These are phyloP conservation scores for Peromyscus nudipes DNA, from an alignment of 2,797 vertebrate genomes.

Conservation along the genomic window DNA sequence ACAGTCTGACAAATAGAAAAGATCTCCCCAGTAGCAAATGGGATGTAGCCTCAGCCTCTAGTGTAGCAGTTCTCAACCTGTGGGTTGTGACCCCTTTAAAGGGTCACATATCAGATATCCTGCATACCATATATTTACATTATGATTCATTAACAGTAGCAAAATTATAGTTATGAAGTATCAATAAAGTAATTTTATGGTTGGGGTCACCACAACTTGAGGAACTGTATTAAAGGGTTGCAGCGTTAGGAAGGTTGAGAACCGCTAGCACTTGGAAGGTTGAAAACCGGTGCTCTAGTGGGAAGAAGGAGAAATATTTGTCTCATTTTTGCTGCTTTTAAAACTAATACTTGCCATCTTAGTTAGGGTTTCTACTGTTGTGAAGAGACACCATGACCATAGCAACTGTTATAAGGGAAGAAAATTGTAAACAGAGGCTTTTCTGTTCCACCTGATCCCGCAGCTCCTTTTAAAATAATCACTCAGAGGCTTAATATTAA, in stretches of 20 bases:
- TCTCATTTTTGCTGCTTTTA: slow-evolving; percentile 56
- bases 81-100: not conserved
- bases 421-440: too few relatives aligned
- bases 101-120: not conserved
- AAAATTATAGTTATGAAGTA: not conserved
- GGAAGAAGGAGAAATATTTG: not conserved
- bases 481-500: too few relatives aligned
- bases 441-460: too few relatives aligned
- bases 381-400: not conserved
- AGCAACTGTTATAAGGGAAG: not conserved
- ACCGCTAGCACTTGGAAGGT: not conserved
- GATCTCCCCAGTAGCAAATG: not conserved
- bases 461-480: too few relatives aligned
- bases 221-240: not conserved
- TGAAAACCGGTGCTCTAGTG: not conserved
- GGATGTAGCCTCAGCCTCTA: not conserved
- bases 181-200: not conserved
- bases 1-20: slow-evolving; percentile 7
- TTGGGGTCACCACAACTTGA: not conserved
- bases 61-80: not conserved
- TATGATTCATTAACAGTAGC: not conserved
- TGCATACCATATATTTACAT: not conserved
- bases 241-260: not conserved
- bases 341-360: slow-evolving; percentile 16
- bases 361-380: not conserved